Percentiles rank a stretch among this genome's conserved stretches.
phyloP scores from a whole-genome alignment of 1,140 invertebrate species.

The Steinernema feltiae region DNA sequence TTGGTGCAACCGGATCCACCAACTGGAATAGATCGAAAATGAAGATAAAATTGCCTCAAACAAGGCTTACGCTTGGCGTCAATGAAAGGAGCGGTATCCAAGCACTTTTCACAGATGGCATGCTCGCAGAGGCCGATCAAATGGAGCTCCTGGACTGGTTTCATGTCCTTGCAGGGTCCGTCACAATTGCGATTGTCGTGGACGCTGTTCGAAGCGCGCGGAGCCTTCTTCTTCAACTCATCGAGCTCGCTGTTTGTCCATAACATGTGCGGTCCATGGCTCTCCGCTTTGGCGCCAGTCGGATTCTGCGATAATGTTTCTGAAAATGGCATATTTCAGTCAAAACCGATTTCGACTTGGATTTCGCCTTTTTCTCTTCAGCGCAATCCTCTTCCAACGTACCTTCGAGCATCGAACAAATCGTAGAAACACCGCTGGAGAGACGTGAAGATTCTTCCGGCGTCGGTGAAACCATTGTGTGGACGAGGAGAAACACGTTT shows the following conservation, averaged over 20 bases:
- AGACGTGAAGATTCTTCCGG: too few species aligned
- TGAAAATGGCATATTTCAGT: background rate
- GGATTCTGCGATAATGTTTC: background rate
- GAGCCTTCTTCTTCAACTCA: background rate
- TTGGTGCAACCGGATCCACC: background rate
- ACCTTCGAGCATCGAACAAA: background rate
- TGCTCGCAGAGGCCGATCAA: background rate
- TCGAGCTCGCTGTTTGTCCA: background rate
- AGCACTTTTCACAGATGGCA: background rate
- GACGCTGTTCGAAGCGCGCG: background rate
- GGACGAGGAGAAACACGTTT: background rate
- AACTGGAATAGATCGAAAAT: background rate
- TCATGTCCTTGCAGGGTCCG: background rate
- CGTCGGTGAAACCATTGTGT: too few species aligned
- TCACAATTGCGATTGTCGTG: background rate
- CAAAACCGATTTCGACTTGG: background rate
- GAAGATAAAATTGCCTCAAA: background rate
- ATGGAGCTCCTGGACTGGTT: background rate
- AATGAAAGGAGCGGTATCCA: background rate
- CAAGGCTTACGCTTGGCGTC: background rate
- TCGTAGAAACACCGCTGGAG: background rate
- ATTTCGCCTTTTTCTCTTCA: too few species aligned
- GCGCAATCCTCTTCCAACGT: background rate
- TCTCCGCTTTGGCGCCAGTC: background rate
- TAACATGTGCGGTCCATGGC: background rate